phyloP scores from a whole-genome alignment of 2,888 invertebrate species.

The Andrena chrysosceles region DNA sequence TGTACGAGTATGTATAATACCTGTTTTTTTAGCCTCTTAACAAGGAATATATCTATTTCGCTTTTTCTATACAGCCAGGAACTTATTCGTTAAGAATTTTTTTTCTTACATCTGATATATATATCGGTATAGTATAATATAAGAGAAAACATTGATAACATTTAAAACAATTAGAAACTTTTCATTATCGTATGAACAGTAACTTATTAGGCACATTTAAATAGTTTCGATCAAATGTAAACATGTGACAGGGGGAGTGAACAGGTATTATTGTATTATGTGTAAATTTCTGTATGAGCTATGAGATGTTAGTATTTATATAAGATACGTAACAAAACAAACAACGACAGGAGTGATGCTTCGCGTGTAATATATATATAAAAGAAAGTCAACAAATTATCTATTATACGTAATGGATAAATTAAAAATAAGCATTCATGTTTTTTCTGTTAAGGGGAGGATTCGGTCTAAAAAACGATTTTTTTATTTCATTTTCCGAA shows the following conservation, averaged over 20 bases:
- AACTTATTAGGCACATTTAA: constrained; percentile 51
- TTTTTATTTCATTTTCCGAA: too few relatives aligned
- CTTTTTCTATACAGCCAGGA: constrained; percentile 59
- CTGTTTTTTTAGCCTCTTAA: constrained; percentile 65
- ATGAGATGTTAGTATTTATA: constrained; percentile 48
- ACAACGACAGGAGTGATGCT: not conserved
- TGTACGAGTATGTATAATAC: constrained; percentile 65
- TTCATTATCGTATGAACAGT: constrained; percentile 42
- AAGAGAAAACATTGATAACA: constrained; percentile 53
- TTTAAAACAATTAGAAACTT: constrained; percentile 55
- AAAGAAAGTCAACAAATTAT: not conserved
- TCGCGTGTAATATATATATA: too few relatives aligned
- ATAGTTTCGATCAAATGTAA: constrained; percentile 49
- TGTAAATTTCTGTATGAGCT: constrained; percentile 39
- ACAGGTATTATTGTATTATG: constrained; percentile 51
- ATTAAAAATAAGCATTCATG: not conserved
- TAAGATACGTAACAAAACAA: constrained; percentile 12
- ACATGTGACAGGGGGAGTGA: constrained; percentile 50
- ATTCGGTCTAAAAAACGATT: too few relatives aligned
- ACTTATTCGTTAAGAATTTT: constrained; percentile 63
- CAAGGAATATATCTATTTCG: constrained; percentile 57
- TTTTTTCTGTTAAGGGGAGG: not conserved
- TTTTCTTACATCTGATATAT: constrained; percentile 39
- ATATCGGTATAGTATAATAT: constrained; percentile 44
- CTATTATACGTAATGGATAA: not conserved